Evolutionary conservation across 92 coral and sea anemone species (phyloP), one percentile per base, ranked within the genome.

Genomic region (Diadumene lineata): DNA sequence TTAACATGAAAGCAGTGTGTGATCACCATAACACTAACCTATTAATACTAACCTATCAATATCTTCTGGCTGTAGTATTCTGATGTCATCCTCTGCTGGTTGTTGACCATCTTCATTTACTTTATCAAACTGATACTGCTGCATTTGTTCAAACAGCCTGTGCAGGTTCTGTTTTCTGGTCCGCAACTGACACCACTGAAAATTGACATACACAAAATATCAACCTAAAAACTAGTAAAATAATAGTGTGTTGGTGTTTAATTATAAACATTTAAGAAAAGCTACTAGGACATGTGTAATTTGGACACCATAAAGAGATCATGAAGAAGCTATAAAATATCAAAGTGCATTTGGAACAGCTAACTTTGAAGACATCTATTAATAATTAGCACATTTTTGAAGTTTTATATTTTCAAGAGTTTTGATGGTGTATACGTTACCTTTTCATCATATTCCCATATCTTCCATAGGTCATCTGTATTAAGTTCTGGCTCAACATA

Each of bases 391-490:
- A 15, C 19, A 56, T 4, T 55, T 13, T 53, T 9, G 9, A 3
- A 8, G 60, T 15, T 9, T 18, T 61, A 44, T 25, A 23, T 0
- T 28, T 6, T 38, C 7, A 38, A 13, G 48, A 38, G 48, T 6
- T 38, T 38, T 38, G 48, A 38, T n/a, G n/a, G n/a, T n/a, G n/a
- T n/a, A n/a, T n/a, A n/a, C n/a, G n/a, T 38, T 29, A 96, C 99
- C 97, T 96, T 91, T 83, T 96, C 99, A 89, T 96, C 99, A 88
- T 83, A 96, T 66, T 89, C 89, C 97, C 97, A 91, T 16, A 96
- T 84, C 74, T 86, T 86, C 99, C 99, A 96, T 67, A 96, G 74
- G 75, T 96, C 99, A 44, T 96, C 97, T 21, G 87, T 78, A 17
- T 85, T 96, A 76, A 96, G 86, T 64, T 96, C 99, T 51, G 99